Percentiles rank a stretch among this genome's conserved stretches.
Evolutionary conservation across 2,797 vertebrate genomes (phyloP).

Genomic region (Cyprinodon diabolis): DNA sequence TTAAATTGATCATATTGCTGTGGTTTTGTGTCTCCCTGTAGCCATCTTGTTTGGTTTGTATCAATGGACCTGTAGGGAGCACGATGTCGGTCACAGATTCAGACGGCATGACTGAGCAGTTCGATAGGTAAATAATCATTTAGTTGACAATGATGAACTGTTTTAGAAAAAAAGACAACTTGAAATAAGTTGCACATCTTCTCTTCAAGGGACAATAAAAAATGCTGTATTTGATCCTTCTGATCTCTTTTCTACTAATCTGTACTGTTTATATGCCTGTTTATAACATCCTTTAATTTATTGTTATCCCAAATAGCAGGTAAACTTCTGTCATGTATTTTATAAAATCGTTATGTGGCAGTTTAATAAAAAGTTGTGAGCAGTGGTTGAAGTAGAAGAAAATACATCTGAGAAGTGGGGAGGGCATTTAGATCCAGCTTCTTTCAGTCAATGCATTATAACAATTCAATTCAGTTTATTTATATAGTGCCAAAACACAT

Average conservation of each 20-base stretch:
- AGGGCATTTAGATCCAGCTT: no score
- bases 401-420: no score
- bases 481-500: no score
- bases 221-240: not conserved
- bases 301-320: not conserved
- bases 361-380: not conserved
- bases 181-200: not conserved
- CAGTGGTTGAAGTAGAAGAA: not conserved
- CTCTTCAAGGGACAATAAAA: not conserved
- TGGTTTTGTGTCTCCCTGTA: slow-evolving; percentile 39
- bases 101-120: fast-evolving
- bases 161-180: not conserved
- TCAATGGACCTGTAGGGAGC: slow-evolving; percentile 70
- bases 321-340: not conserved
- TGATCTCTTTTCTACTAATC: not conserved
- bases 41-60: slow-evolving; percentile 74
- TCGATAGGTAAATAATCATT: slow-evolving; percentile 32
- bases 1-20: not conserved
- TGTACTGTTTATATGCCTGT: not conserved
- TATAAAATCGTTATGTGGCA: not conserved
- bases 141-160: not conserved
- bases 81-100: not conserved
- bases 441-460: no score
- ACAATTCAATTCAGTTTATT: no score
- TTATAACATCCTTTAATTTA: not conserved